Base-by-base conservation (phyloP, 2,113 vertebrate genomes). In the Xiphophorus couchianus region DNA sequence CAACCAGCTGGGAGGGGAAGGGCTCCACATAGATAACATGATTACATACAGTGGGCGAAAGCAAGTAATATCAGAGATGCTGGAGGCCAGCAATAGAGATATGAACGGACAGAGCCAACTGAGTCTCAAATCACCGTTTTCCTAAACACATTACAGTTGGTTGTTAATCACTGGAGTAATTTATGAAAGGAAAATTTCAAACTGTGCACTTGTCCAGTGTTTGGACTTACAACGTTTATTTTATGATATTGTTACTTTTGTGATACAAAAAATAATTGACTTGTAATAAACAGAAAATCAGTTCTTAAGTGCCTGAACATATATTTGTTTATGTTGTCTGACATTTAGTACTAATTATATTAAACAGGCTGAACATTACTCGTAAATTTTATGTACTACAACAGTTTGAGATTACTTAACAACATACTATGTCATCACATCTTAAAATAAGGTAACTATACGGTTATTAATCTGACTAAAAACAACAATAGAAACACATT, bases 1-100 rank as follows among this genome's bases (percentile, higher is more conserved):
- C 88, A 84, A 85, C 86, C 78, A 89, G 89, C 88, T 90, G 83
- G 91, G 93, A 94, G 89, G 89, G 91, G 92, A 93, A 85, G 84
- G 86, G 73, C 85, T 76, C 0, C 0, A 84, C 81, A 81, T 84
- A 88, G 93, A 93, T 88, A 94, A 90, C 85, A 68, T 69, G 67
- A 85, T 81, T 72, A 73, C 78, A 86, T 42, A 60, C 64, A 76
- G 64, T 31, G 83, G 78, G 78, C 63, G 54, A 83, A 84, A 89
- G 70, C 48, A 76, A 79, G 66, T 33, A 77, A 84, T 67, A 73
- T 78, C 69, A 80, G 73, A 67, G 60, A 83, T 69, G 39, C 62
- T 68, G 69, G 51, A 74, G 65, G 44, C 69, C 28, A 63, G 37
- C 65, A 54, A 69, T 27, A 19, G 28, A 77, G 79, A 75, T 82